These are phyloP conservation scores for Ifrita kowaldi DNA, from an alignment of 2,113 vertebrate genomes.

Conservation along the genomic window DNA sequence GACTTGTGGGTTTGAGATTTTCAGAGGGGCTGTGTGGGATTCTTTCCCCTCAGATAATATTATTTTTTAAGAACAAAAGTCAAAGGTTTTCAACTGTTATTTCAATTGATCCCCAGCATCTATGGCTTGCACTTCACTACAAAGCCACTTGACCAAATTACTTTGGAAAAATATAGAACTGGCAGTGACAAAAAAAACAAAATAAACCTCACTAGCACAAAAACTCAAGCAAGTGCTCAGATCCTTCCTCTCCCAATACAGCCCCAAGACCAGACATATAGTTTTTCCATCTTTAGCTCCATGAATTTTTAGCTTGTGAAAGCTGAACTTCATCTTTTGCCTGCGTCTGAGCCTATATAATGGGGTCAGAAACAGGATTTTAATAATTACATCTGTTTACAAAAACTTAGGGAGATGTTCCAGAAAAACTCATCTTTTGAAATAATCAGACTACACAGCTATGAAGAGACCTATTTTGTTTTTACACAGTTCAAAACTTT, in stretches of 20 bases:
- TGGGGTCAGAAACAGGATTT: neutral
- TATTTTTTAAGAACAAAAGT: neutral
- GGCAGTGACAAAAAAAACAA: neutral
- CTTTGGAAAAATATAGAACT: neutral
- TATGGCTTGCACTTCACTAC: neutral
- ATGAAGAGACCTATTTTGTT: neutral
- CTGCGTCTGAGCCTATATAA: neutral
- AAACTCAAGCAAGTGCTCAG: neutral
- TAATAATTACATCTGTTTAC: neutral
- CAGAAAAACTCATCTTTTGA: neutral
- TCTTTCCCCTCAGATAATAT: neutral
- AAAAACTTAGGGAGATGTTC: neutral
- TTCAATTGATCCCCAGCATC: neutral
- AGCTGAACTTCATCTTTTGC: neutral
- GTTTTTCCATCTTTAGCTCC: neutral
- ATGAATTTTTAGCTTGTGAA: neutral
- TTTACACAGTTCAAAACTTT: neutral
- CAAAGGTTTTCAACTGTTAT: neutral
- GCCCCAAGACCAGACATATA: neutral
- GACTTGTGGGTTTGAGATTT: neutral
- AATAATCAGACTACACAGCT: neutral
- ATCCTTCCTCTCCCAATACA: neutral
- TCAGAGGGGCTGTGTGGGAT: neutral
- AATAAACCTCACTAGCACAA: neutral
- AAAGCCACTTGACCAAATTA: neutral